These are phyloP conservation scores for Marmota monax DNA, from an alignment of 2,113 vertebrate species.

Conservation along the genomic window DNA sequence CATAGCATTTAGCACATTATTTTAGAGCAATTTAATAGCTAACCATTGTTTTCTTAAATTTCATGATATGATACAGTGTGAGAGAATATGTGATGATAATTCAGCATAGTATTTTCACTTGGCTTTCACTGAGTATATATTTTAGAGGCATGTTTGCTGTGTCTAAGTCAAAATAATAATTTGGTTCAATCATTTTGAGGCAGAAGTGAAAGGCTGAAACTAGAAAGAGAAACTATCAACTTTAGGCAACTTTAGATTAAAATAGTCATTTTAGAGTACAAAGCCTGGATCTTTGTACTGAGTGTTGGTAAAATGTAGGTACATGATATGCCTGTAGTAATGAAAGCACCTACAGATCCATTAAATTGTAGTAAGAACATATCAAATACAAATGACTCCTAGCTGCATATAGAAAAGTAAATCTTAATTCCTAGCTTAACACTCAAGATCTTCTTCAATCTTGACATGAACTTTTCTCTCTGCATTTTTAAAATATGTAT, in stretches of 20 bases:
- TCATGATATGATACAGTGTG: background rate
- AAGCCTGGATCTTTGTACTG: background rate
- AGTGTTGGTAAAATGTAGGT: background rate
- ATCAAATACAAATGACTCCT: background rate
- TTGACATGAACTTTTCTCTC: background rate
- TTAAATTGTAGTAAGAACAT: background rate
- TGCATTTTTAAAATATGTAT: background rate
- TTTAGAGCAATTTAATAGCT: slow-evolving; percentile 21
- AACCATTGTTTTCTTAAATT: slow-evolving; percentile 31
- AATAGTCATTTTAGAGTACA: background rate
- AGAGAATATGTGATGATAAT: slow-evolving; percentile 2
- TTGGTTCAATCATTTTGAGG: slow-evolving; percentile 23
- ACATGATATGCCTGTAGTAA: background rate
- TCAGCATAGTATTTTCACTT: slow-evolving; percentile 15
- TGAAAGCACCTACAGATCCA: background rate
- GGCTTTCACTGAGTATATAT: background rate
- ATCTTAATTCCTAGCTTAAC: background rate
- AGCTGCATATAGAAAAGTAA: background rate
- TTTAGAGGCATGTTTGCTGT: background rate
- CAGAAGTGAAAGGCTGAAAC: background rate
- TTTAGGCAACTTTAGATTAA: slow-evolving; percentile 16
- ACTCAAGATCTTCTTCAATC: background rate
- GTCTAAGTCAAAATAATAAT: slow-evolving; percentile 34
- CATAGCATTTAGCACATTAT: slow-evolving; percentile 20
- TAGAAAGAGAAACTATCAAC: slow-evolving; percentile 7